phyloP scores from a whole-genome alignment of 2,888 invertebrate genomes.

The Acrocera orbiculus region DNA sequence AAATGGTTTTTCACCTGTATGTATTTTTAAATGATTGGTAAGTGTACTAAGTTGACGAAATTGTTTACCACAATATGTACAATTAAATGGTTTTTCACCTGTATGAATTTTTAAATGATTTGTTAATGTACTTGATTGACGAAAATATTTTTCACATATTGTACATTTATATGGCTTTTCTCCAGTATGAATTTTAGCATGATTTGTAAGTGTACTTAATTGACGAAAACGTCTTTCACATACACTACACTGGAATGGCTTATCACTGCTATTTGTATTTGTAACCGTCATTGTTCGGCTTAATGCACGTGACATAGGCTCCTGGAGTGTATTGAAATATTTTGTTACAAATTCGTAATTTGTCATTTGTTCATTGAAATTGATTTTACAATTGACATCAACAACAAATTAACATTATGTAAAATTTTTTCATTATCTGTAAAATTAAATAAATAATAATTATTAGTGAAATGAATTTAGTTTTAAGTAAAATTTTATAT shows the following conservation, averaged over 20 bases:
- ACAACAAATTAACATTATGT: too few relatives aligned
- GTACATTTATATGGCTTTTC: constrained; percentile 32
- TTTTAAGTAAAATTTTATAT: too few relatives aligned
- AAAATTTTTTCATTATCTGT: too few relatives aligned
- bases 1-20: constrained; percentile 32
- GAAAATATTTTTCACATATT: constrained; percentile 32
- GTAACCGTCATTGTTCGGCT: constrained; percentile 16
- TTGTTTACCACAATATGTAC: constrained; percentile 30
- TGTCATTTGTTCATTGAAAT: constrained; percentile 2
- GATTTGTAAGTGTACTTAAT: constrained; percentile 31
- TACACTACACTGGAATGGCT: constrained; percentile 31
- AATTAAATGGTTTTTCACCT: constrained; percentile 31
- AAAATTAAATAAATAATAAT: too few relatives aligned
- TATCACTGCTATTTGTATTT: constrained; percentile 16
- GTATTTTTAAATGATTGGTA: constrained; percentile 32
- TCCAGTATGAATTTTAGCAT: constrained; percentile 31
- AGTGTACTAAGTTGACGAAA: constrained; percentile 32
- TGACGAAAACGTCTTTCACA: constrained; percentile 32
- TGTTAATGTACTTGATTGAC: constrained; percentile 32
- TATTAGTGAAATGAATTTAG: too few relatives aligned
- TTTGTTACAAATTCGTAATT: constrained; percentile 5
- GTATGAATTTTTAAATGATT: constrained; percentile 33
- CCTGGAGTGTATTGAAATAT: constrained; percentile 3
- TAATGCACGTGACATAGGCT: constrained; percentile 10
- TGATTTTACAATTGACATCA: too few relatives aligned